A percentile compares a stretch with the other conserved stretches of the same genome.
Evolutionary conservation across 2,888 invertebrate species (phyloP).

Genomic region (Heliconius hortense): DNA sequence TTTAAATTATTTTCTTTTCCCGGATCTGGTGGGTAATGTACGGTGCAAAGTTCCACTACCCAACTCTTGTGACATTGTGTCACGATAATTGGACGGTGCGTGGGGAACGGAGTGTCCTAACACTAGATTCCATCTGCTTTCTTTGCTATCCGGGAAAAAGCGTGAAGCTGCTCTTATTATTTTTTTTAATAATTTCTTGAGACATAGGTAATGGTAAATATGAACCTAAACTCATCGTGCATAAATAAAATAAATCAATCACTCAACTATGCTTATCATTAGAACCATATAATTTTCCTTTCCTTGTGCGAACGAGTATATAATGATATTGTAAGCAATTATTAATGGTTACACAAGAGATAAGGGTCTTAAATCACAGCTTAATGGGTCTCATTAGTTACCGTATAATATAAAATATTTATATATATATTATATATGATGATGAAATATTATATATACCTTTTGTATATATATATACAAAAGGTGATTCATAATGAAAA

Average conservation of each 20-base stretch:
- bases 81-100: no score
- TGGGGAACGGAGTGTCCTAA: no score
- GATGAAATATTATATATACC: no score
- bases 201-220: not conserved
- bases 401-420: slow-evolving; percentile 3
- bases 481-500: not conserved
- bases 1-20: not conserved
- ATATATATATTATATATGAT: no score
- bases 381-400: slow-evolving; percentile 10
- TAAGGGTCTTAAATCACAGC: slow-evolving; percentile 17
- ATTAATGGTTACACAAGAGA: not conserved
- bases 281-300: not conserved
- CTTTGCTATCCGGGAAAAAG: no score
- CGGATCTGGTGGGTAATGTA: not conserved
- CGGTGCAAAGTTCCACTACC: not conserved
- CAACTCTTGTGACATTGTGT: no score
- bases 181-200: not conserved
- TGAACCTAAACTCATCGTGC: no score
- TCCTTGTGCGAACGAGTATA: not conserved
- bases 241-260: not conserved
- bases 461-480: not conserved
- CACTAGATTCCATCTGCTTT: not conserved
- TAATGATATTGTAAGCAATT: slow-evolving; percentile 14
- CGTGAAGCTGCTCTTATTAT: no score
- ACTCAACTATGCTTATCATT: not conserved